phyloP scores from a whole-genome alignment of 2,888 invertebrate genomes.

The Amiota communis region DNA sequence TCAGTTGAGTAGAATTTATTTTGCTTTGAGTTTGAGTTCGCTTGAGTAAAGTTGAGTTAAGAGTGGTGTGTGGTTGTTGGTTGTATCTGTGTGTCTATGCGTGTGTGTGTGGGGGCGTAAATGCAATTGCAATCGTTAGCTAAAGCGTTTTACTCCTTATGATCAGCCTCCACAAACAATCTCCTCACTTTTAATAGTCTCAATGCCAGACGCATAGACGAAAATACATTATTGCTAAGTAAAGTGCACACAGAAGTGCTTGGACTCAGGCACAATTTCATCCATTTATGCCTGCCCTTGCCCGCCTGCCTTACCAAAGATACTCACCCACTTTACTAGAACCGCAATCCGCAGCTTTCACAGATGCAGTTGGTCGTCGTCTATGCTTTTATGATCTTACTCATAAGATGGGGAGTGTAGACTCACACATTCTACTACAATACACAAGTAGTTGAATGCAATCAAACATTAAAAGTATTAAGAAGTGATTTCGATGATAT shows the following conservation, averaged over 20 bases:
- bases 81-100: not conserved
- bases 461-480: constrained; percentile 61
- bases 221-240: constrained; percentile 26
- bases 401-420: not conserved
- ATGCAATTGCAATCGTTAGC: not conserved
- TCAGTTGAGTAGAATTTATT: not conserved
- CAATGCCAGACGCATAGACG: constrained; percentile 2
- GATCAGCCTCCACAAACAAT: not conserved
- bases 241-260: not conserved
- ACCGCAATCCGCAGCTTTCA: not conserved
- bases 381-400: too few species aligned
- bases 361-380: not conserved
- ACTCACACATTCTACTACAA: not conserved
- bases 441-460: constrained; percentile 45
- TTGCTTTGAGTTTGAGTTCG: not conserved
- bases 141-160: not conserved
- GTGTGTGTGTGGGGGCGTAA: too few species aligned
- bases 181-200: not conserved
- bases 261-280: not conserved
- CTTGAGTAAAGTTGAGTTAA: not conserved
- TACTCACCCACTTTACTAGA: not conserved
- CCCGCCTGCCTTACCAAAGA: not conserved
- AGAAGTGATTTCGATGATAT: constrained; percentile 24
- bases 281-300: not conserved
- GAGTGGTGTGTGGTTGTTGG: too few species aligned